These are phyloP conservation scores for Manduca sexta DNA, from an alignment of 1,140 invertebrate genomes.

Conservation along the genomic window DNA sequence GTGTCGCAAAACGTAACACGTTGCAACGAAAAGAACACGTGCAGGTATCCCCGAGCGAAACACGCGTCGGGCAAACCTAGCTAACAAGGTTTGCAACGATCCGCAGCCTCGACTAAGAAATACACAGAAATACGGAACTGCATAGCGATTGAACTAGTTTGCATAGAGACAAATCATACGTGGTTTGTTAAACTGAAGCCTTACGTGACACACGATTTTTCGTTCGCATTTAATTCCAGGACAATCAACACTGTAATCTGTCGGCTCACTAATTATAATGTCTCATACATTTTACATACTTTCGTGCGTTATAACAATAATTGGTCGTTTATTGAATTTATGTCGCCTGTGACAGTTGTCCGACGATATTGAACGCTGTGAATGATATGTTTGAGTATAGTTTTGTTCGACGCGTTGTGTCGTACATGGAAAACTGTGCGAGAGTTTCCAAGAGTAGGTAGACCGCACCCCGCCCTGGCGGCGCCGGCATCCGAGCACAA, in stretches of 20 bases:
- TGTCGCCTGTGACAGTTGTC: background rate
- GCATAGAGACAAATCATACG: too few species aligned
- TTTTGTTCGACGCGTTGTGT: conserved; percentile 8
- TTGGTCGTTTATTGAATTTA: background rate
- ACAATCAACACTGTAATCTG: background rate
- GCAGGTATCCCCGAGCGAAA: too few species aligned
- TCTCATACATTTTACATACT: background rate
- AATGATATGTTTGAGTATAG: conserved; percentile 7
- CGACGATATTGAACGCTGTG: conserved; percentile 8
- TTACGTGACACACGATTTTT: background rate
- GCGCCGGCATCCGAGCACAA: conserved; percentile 26
- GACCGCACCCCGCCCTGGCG: conserved; percentile 26
- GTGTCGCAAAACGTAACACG: background rate
- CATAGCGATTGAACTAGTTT: too few species aligned
- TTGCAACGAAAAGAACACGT: too few species aligned
- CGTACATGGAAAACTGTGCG: conserved; percentile 14
- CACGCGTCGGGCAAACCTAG: too few species aligned
- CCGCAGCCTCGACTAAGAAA: too few species aligned
- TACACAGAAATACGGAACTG: too few species aligned
- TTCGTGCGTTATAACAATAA: conserved; percentile 2
- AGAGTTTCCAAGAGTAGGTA: conserved; percentile 25
- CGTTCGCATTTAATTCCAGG: background rate
- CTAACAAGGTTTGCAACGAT: too few species aligned
- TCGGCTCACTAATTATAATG: background rate
- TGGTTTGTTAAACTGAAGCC: too few species aligned